A percentile compares a stretch with the other conserved stretches of the same genome.
phyloP scores from a whole-genome alignment of 1,140 invertebrate species.

The Coenobita brevimanus region DNA sequence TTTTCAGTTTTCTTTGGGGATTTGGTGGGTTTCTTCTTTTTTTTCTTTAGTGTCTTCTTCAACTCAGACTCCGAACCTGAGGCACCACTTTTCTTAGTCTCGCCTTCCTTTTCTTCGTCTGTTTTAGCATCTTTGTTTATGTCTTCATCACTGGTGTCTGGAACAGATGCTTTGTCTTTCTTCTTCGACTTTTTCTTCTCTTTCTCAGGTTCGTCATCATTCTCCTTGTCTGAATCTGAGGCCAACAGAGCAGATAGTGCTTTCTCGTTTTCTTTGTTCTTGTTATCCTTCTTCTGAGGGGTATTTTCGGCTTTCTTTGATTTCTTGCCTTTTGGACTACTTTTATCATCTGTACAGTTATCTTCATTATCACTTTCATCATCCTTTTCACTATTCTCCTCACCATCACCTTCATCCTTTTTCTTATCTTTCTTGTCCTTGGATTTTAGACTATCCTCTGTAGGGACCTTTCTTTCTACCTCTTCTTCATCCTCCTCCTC shows the following conservation, averaged over 20 bases:
- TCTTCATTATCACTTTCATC: slow-evolving; percentile 12
- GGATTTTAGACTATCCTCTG: neutral
- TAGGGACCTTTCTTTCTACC: too few relatives aligned
- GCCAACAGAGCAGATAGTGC: slow-evolving; percentile 5
- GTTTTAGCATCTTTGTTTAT: neutral
- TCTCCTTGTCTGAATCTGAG: slow-evolving; percentile 16
- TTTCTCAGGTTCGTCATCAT: neutral
- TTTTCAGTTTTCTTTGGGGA: slow-evolving; percentile 27
- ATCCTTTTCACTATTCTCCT: neutral
- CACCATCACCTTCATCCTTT: neutral
- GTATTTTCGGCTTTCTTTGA: slow-evolving; percentile 55
- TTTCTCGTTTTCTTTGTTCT: slow-evolving; percentile 19
- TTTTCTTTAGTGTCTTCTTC: slow-evolving; percentile 12
- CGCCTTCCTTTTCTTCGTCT: neutral
- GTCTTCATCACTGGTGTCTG: slow-evolving; percentile 26
- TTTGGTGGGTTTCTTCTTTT: slow-evolving; percentile 9
- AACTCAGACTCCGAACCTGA: neutral
- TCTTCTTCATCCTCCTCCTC: neutral
- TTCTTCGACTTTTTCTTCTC: slow-evolving; percentile 18
- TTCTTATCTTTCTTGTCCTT: too few relatives aligned
- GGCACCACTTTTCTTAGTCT: neutral
- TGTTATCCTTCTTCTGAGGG: neutral
- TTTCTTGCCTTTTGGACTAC: slow-evolving; percentile 54
- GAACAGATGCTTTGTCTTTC: neutral
- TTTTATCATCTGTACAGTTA: too few relatives aligned